A percentile compares a stretch with the other conserved stretches of the same genome.
These are phyloP conservation scores for Cremastobaeus sp. DNA, from an alignment of 2,888 invertebrate species.

Conservation along the genomic window DNA sequence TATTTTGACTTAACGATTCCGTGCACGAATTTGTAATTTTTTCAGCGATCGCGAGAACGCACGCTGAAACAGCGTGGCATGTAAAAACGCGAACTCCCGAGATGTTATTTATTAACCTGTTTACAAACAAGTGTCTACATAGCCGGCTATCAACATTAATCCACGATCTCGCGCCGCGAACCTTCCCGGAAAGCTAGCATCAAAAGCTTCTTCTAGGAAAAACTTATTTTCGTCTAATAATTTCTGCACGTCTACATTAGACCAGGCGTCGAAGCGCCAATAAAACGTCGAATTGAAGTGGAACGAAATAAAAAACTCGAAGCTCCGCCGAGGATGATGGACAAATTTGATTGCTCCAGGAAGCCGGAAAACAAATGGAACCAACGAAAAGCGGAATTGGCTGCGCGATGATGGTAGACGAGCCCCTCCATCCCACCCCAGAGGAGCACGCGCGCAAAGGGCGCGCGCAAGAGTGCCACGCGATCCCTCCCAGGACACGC, in stretches of 20 bases:
- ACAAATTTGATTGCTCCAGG: too few species aligned
- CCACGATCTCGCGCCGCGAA: conserved; percentile 17
- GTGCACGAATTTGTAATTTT: too few species aligned
- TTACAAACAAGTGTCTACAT: conserved; percentile 12
- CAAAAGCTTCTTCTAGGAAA: conserved; percentile 44
- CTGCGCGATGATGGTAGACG: too few species aligned
- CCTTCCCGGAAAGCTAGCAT: conserved; percentile 39
- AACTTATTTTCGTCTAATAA: conserved; percentile 51
- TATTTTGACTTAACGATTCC: too few species aligned
- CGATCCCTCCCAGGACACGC: conserved; percentile 59
- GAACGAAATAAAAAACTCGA: too few species aligned
- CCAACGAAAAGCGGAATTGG: too few species aligned
- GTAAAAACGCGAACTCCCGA: too few species aligned
- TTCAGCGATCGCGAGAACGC: too few species aligned
- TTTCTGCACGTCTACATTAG: conserved; percentile 26
- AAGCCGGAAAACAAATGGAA: too few species aligned
- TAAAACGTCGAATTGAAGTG: too few species aligned
- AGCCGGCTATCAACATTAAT: conserved; percentile 15
- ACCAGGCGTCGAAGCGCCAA: not conserved
- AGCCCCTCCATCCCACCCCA: not conserved
- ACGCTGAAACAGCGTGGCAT: too few species aligned
- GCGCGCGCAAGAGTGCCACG: conserved; percentile 1
- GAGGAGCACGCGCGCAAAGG: not conserved
- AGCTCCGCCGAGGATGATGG: too few species aligned
- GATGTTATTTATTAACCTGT: conserved; percentile 27